Evolutionary conservation across 2,113 vertebrate species (phyloP), one percentile per base, ranked within the genome.

Genomic region (Arothron firmamentum): DNA sequence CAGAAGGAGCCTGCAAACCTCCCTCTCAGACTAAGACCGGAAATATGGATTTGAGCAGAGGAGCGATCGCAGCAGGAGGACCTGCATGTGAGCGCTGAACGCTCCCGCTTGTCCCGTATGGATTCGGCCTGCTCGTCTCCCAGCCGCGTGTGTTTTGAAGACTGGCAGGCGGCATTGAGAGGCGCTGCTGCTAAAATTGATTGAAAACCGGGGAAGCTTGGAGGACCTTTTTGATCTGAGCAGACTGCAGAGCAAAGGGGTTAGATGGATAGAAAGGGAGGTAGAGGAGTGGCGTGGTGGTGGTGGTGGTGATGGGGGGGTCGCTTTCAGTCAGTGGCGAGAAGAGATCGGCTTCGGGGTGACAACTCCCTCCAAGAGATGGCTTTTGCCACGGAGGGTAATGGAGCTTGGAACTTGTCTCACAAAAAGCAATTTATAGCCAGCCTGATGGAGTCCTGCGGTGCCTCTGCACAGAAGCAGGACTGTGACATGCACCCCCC

Each of bases 311-410:
- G n/a, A n/a, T 51, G 70, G 63, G 50, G 56, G 56, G 77, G 72
- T 66, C 4, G 69, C 72, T 85, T 87, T 87, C 88, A 88, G 79
- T 87, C 85, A 86, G 68, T 74, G 56, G 51, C 38, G 65, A 81
- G 78, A 78, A 71, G 56, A 78, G 73, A 87, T 81, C 66, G 47
- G 75, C 86, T 83, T 82, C 75, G 73, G 83, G 83, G 83, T 91
- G 87, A 91, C 84, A 88, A 84, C 82, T 88, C 76, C 84, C 85
- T 84, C 79, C 77, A 74, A 55, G 81, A 82, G 85, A 88, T 83
- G 75, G 72, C 83, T 89, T 90, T 88, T 38, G 8, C 79, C 65
- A 72, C 67, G 1, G 75, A 74, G 77, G 76, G 82, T 89, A 87
- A 88, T 87, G 77, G 81, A 85, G 79, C 85, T 79, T 74, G 74